Evolutionary conservation across 2,888 invertebrate genomes (phyloP), one percentile per base, ranked within the genome.

Genomic region (Pomacea canaliculata): DNA sequence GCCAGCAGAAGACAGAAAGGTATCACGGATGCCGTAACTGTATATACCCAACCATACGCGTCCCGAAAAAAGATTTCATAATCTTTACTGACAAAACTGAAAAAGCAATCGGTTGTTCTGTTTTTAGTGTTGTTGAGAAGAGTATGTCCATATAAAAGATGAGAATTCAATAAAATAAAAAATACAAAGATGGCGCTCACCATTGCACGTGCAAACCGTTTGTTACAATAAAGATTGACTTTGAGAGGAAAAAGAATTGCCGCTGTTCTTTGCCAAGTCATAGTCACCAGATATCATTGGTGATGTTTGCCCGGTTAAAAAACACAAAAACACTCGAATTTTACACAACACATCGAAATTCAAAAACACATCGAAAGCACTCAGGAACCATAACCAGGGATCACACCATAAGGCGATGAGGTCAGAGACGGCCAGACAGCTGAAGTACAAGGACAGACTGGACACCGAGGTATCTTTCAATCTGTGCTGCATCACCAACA

Each of bases 361-460:
- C 1, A 27, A 1, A 2, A 70, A 18, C 2, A 72, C 62, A 56
- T 78, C 65, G 72, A 75, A 78, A 0, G 56, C 63, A 1, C 27
- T 16, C 0, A 73, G 59, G 27, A 70, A 76, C 65, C 69, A 74
- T 49, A 67, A 76, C n/a, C 59, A 59, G 19, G 76, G 71, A 9
- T 76, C 78, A 19, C 66, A 74, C 48, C 76, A 77, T 46, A 81
- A 69, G 46, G 76, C 70, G 46, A 75, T 66, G 46, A 76, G 9
- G 68, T 81, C 81, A 1, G 75, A 62, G 13, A 76, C 59, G 23
- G 81, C 81, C 66, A 81, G 62, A 16, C 63, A 71, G 7, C 67
- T 23, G 27, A 80, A 70, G 68, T 74, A 78, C 19, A 78, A 65
- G 7, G 75, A 77, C 7, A 73, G 69, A 9, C 71, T 66, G 1